Base-by-base conservation (phyloP, 2,888 invertebrate species). In the Cheilosia grossa region DNA sequence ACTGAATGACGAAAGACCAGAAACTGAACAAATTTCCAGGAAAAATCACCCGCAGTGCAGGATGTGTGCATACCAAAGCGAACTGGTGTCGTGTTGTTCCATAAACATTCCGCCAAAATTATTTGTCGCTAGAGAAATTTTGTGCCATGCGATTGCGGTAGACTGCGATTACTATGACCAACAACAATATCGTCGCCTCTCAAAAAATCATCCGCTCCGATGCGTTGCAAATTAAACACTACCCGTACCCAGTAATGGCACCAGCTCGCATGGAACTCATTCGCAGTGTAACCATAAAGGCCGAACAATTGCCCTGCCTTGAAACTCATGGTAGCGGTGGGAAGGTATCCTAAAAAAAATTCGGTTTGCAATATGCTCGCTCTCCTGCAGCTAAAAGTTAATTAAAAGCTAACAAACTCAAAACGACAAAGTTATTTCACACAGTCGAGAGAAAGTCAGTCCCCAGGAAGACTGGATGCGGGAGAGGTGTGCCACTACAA, bases 391-490 rank as follows among this genome's bases (percentile, higher is more conserved):
- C 91, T 89, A 90, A 90, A 91, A 91, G 92, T 91, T 91, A 91
- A 91, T 91, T 91, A 91, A 91, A 91, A 91, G 91, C 91, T 90
- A 91, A 91, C 92, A 91, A 91, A 91, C 90, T 90, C 88, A 86
- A 87, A 87, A 87, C 72, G 87, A 77, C 75, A 78, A 87, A 85
- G 82, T 86, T 85, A 80, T 85, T 75, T 85, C 66, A 64, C 75
- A 73, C 73, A 56, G 79, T 79, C 51, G 63, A 21, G 63, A 59
- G 63, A 59, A 70, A 70, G 19, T 30, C 64, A 77, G 51, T 37
- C 54, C 58, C 53, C 21, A 15, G 51, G 40, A 59, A 58, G 44
- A 37, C 56, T 49, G 53, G 21, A 54, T 49, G 6, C 73, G 33
- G 21, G 61, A 27, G 47, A 59, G 19, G 13, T 6, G 10, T 47